Evolutionary conservation across 1,140 invertebrate species (phyloP), one percentile per base, ranked within the genome.

Genomic region (Macrobrachium rosenbergii): DNA sequence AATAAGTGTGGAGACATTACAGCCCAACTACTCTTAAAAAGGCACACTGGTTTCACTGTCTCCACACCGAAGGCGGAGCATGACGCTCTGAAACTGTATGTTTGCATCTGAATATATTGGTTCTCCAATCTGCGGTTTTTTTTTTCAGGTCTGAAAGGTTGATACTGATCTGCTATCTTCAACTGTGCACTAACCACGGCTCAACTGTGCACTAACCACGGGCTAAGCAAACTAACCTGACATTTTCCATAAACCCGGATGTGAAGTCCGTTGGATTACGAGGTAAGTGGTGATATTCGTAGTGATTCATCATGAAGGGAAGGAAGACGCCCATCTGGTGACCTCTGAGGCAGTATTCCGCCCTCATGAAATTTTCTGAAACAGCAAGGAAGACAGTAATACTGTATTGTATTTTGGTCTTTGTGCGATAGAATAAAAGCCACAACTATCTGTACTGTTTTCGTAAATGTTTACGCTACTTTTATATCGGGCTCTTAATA

Each of bases 281-380:
- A 2, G 85, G 63, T 21, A 59, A 12, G 64, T 89, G 85, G n/a
- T 67, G 23, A 21, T 76, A 28, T 69, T 89, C 89, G 75, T 87
- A 88, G 67, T 87, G 80, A 63, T 80, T 89, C 58, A 89, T 62
- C 72, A 88, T 84, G 28, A 89, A 77, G 7, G 89, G 89, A 37
- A 45, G 85, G 76, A 88, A 89, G 8, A 82, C 45, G 2, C 69
- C 77, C 23, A 78, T 81, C 52, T 88, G 85, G 89, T 89, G 85
- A 62, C 87, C 81, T 16, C 86, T 81, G 23, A 89, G 72, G 79
- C 89, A 89, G 59, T 81, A 80, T 37, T 89, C 85, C 8, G 21
- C 43, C 81, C 79, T 73, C 23, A 67, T 11, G 52, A 52, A 52
- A 23, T 85, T 67, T 45, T 63, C 83, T 83, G 37, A 78, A 43